Percentiles rank a stretch among this genome's conserved stretches.
Conservation (phyloP, 2,113 vertebrate genomes). For the Neolamprologus devosi region DNA sequence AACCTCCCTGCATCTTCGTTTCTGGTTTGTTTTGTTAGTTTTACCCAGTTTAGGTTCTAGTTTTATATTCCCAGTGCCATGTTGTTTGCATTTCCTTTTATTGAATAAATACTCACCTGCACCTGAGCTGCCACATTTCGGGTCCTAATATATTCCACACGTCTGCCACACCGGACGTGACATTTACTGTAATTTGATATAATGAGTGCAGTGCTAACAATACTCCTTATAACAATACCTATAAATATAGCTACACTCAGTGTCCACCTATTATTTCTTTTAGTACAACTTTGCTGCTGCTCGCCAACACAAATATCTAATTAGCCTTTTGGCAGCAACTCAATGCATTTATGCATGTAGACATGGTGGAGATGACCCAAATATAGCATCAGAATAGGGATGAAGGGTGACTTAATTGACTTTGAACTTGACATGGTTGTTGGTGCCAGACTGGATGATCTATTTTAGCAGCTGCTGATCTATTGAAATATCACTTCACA, state of each 20-base stretch:
- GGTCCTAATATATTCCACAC: too few relatives aligned
- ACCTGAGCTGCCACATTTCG: fast-evolving
- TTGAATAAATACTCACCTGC: too few relatives aligned
- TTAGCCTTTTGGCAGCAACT: not conserved
- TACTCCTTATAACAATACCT: too few relatives aligned
- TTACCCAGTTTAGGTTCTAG: too few relatives aligned
- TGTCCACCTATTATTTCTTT: not conserved
- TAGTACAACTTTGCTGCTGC: not conserved
- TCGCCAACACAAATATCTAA: not conserved
- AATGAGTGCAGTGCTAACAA: not conserved
- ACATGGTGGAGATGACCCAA: not conserved
- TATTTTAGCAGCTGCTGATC: not conserved
- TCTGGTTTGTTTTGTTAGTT: too few relatives aligned
- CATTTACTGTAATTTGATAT: not conserved
- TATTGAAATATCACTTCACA: fast-evolving
- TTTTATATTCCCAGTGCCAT: too few relatives aligned
- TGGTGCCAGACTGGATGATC: not conserved
- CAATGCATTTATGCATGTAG: not conserved
- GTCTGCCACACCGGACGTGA: not conserved
- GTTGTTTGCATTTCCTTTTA: too few relatives aligned
- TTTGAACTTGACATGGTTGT: not conserved
- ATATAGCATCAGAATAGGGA: not conserved
- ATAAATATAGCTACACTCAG: not conserved
- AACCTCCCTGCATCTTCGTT: fast-evolving
- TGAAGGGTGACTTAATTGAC: not conserved